Conservation (phyloP, 2,888 invertebrate species). For the Halictus ligatus region DNA sequence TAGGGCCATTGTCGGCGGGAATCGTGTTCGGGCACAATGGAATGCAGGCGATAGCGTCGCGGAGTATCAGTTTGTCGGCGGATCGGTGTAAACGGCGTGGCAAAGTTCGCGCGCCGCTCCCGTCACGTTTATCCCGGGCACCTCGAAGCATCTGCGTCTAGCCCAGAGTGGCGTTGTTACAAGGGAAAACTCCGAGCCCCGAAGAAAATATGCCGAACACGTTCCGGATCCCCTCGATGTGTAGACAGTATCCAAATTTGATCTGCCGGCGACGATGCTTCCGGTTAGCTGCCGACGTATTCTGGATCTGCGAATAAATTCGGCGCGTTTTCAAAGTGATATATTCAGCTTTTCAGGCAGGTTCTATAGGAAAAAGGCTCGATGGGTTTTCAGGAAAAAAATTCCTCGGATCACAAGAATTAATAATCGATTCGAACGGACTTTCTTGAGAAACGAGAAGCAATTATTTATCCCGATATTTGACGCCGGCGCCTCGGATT, state of each 20-base stretch:
- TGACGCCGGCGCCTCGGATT: no score
- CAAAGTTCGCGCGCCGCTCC: slow-evolving; percentile 14
- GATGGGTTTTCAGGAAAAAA: no score
- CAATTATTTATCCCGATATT: no score
- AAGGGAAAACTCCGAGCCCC: background rate
- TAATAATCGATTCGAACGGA: no score
- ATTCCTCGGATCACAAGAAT: no score
- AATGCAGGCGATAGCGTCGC: slow-evolving; percentile 25
- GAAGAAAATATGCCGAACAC: background rate
- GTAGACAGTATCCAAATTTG: slow-evolving; percentile 8
- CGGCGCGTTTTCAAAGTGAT: no score
- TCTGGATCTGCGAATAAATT: background rate
- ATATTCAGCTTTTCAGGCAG: no score
- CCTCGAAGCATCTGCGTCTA: slow-evolving; percentile 8
- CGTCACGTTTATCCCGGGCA: slow-evolving; percentile 25
- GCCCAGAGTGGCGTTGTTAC: background rate
- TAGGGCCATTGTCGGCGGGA: slow-evolving; percentile 42
- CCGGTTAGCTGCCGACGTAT: background rate
- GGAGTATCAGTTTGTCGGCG: slow-evolving; percentile 32
- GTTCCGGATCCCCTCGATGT: background rate
- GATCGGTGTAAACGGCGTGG: slow-evolving; percentile 35
- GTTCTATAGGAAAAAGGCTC: no score
- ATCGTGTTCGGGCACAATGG: slow-evolving; percentile 32
- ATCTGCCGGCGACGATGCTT: background rate
- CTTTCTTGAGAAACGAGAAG: no score